phyloP scores from a whole-genome alignment of 2,797 vertebrate genomes.

The Leuciscus waleckii region DNA sequence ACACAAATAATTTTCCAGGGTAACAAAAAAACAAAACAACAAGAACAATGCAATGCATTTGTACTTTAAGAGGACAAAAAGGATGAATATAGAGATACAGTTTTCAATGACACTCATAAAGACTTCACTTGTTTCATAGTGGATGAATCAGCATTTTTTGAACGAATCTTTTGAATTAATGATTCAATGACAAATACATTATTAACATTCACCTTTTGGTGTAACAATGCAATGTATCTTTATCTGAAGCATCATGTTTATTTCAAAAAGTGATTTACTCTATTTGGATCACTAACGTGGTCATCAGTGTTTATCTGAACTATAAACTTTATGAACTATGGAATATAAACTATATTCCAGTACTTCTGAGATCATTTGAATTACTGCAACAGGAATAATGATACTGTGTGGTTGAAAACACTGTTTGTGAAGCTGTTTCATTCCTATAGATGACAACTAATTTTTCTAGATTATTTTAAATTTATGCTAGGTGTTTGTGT shows the following conservation, averaged over 20 bases:
- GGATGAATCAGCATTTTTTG: too few species aligned
- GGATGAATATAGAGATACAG: too few species aligned
- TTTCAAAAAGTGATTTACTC: not conserved
- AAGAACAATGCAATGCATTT: too few species aligned
- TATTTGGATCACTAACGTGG: not conserved
- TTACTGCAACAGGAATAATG: too few species aligned
- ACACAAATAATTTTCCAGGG: too few species aligned
- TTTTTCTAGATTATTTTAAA: too few species aligned
- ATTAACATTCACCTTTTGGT: not conserved
- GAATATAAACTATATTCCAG: not conserved
- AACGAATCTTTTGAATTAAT: not conserved
- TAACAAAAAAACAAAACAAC: too few species aligned
- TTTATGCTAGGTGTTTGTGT: too few species aligned
- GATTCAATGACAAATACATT: not conserved
- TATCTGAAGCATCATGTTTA: not conserved
- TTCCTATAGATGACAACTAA: not conserved
- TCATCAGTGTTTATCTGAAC: not conserved
- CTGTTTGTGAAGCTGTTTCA: not conserved
- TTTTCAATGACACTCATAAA: not conserved
- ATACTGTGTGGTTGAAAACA: not conserved
- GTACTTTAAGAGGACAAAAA: too few species aligned
- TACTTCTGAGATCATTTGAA: not conserved
- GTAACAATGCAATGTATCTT: not conserved
- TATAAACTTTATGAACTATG: not conserved
- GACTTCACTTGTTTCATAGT: too few species aligned